Evolutionary conservation across 2,888 invertebrate genomes (phyloP).

Genomic region (Oxystoma pomonae): DNA sequence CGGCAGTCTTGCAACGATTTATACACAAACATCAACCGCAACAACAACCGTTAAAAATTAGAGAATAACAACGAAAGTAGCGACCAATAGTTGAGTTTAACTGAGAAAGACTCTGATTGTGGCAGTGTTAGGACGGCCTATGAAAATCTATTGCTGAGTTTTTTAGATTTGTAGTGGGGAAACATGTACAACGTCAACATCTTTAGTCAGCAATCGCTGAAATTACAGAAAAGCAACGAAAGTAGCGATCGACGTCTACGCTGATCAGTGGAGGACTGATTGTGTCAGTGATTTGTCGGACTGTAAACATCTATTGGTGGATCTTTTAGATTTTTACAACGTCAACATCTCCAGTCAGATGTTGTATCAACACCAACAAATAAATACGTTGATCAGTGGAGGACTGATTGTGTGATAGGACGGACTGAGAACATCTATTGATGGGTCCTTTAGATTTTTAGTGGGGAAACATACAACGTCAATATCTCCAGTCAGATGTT

Average conservation of each 20-base stretch:
- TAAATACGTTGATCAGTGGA: conserved; percentile 11
- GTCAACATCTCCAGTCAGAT: conserved; percentile 46
- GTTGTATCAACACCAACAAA: conserved; percentile 50
- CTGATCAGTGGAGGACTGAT: neutral
- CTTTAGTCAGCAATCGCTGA: conserved; percentile 2
- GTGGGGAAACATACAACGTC: conserved; percentile 55
- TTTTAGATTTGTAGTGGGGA: too few relatives aligned
- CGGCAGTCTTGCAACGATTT: conserved; percentile 28
- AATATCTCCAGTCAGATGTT: conserved; percentile 34
- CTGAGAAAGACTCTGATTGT: too few relatives aligned
- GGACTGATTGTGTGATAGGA: too few relatives aligned
- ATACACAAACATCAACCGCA: conserved; percentile 26
- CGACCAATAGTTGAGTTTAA: conserved; percentile 20
- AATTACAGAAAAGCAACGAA: conserved; percentile 25
- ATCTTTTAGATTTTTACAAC: conserved; percentile 75
- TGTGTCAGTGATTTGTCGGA: too few relatives aligned
- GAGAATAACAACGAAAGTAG: conserved; percentile 27
- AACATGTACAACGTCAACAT: neutral
- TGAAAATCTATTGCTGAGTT: too few relatives aligned
- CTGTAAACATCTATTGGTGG: too few relatives aligned
- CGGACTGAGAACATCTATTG: too few relatives aligned
- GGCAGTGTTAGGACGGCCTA: too few relatives aligned
- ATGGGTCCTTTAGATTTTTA: neutral
- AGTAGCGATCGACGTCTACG: conserved; percentile 23
- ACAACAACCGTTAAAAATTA: conserved; percentile 26